Base-by-base conservation (phyloP, 2,888 invertebrate genomes). In the Mimas tiliae region DNA sequence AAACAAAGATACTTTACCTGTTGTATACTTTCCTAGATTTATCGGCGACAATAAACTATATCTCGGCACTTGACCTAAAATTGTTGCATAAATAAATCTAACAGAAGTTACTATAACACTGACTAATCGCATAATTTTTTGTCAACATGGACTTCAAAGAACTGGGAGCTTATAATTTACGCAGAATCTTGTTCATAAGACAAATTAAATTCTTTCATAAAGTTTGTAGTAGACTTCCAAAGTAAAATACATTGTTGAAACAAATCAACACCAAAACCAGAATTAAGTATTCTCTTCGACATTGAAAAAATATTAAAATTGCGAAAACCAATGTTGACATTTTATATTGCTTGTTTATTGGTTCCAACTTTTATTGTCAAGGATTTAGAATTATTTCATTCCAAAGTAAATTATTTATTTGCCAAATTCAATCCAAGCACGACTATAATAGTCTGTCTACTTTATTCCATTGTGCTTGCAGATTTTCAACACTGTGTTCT, bases 61-160 rank as follows among this genome's bases (percentile, higher is more conserved):
- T 55, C 33, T 45, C 11, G 33, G 45, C 45, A 27, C 1, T 33
- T 47, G 53, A 53, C 45, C 64, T 21, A 53, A 53, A 64, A 64
- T 16, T 16, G 19, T n/a, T 8, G n/a, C 19, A 9, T 9, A 33
- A 64, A 64, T 64, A 64, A 53, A 33, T 58, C 42, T 6, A 19
- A 12, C 0, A 38, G 58, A 58, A 42, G 58, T 58, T 58, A 42
- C 42, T 42, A 42, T 38, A 58, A 19, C 42, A 38, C 42, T 38
- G n/a, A n/a, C 42, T 19, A 12, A 58, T 19, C 6, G 16, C 6
- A 38, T 55, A 42, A 58, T 42, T 58, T 38, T 38, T 50, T 55
- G 55, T 58, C 58, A 58, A 38, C 58, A 19, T 11, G 19, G 21
- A 58, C 38, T 58, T 58, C 38, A 38, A 58, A 55, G 53, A 58